These are phyloP conservation scores for Panopea generosa DNA, from an alignment of 2,888 invertebrate species.

Conservation along the genomic window DNA sequence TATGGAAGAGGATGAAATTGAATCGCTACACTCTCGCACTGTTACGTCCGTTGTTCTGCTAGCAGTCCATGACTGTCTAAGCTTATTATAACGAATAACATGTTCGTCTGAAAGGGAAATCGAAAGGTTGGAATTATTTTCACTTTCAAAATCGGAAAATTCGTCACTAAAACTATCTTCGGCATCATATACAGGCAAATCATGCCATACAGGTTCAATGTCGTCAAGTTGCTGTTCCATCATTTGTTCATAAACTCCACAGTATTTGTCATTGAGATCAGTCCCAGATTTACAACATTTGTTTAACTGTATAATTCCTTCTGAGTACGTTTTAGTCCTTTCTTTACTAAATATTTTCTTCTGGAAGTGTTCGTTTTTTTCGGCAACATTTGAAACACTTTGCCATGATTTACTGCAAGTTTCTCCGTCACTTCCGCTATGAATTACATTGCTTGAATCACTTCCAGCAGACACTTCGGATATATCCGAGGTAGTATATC, in stretches of 20 bases:
- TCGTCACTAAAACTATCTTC: conserved; percentile 35
- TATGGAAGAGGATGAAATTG: conserved; percentile 13
- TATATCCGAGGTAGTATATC: conserved; percentile 34
- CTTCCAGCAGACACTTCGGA: conserved; percentile 56
- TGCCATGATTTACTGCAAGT: conserved; percentile 40
- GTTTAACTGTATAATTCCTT: conserved; percentile 10
- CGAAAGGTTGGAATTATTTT: conserved; percentile 5
- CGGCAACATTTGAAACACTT: conserved; percentile 25
- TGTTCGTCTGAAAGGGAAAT: conserved; percentile 40
- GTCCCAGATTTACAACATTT: conserved; percentile 38
- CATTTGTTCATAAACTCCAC: conserved; percentile 59
- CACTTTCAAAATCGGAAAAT: conserved; percentile 9
- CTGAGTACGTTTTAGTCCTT: conserved; percentile 5
- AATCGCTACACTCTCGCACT: conserved; percentile 40
- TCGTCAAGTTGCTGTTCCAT: conserved; percentile 59
- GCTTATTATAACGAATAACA: conserved; percentile 30
- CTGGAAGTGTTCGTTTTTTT: background rate
- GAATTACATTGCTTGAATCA: conserved; percentile 17
- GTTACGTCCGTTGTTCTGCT: conserved; percentile 17
- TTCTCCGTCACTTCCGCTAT: conserved; percentile 30
- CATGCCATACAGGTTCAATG: conserved; percentile 22
- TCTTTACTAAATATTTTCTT: background rate
- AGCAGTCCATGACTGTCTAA: conserved; percentile 34
- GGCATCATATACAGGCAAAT: conserved; percentile 11
- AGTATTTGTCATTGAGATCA: conserved; percentile 32